A percentile compares a stretch with the other conserved stretches of the same genome.
Evolutionary conservation across 2,888 invertebrate species (phyloP).

Genomic region (Osmoderma eremita): DNA sequence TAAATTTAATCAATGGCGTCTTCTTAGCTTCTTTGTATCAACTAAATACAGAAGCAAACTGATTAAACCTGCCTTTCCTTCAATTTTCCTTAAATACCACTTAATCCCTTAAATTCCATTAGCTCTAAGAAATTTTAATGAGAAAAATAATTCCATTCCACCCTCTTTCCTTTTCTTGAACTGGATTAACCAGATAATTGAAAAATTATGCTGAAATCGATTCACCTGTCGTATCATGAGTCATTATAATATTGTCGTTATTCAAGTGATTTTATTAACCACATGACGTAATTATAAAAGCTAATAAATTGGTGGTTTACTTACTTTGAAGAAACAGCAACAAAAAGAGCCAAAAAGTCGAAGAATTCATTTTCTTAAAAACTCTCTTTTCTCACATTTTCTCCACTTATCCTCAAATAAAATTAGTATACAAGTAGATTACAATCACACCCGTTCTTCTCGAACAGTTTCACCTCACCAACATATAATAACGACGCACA

Average conservation of each 20-base stretch:
- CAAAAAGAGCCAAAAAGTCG: constrained; percentile 52
- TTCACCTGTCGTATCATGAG: no score
- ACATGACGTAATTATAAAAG: no score
- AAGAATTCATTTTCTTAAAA: constrained; percentile 49
- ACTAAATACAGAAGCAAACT: no score
- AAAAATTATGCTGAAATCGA: not conserved
- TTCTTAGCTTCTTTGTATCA: no score
- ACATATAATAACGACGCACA: constrained; percentile 20
- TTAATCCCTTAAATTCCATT: no score
- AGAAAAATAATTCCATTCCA: no score
- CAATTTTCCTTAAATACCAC: no score
- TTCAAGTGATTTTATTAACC: no score
- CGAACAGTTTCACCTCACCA: constrained; percentile 28
- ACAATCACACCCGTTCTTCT: constrained; percentile 24
- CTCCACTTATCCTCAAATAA: not conserved
- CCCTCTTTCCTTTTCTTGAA: not conserved
- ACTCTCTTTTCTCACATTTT: constrained; percentile 39
- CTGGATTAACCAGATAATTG: constrained; percentile 6
- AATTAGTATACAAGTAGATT: constrained; percentile 11
- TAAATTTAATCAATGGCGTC: no score
- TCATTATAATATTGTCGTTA: no score
- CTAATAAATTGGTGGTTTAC: constrained; percentile 35
- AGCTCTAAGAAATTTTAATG: no score
- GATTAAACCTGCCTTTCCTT: no score
- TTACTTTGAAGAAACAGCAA: constrained; percentile 55